Conservation (phyloP, 2,888 invertebrate genomes). For the Temnothorax ravouxi region DNA sequence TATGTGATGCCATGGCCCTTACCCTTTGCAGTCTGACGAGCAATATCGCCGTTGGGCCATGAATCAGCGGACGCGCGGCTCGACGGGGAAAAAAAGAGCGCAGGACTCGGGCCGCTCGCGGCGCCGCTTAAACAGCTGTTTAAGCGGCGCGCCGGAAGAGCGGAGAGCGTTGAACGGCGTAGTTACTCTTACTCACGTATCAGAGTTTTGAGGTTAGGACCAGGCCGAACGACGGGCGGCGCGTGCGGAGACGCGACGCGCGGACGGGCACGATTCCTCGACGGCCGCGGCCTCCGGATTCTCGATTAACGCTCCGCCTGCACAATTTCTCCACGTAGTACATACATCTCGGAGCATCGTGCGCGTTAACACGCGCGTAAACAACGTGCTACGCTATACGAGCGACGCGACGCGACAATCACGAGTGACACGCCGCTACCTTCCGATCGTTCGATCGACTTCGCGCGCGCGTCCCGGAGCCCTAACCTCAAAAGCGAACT, state of each 20-base stretch:
- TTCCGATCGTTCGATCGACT: slow-evolving; percentile 59
- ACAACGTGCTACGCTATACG: not conserved
- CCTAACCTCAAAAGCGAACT: slow-evolving; percentile 60
- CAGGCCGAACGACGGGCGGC: not conserved
- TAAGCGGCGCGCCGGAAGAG: slow-evolving; percentile 32
- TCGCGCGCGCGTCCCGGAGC: slow-evolving; percentile 53
- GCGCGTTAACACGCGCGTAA: not conserved
- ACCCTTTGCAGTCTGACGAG: not conserved
- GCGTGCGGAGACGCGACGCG: not conserved
- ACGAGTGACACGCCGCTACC: slow-evolving; percentile 47
- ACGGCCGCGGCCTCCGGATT: not conserved
- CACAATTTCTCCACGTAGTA: not conserved
- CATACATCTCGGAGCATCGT: not conserved
- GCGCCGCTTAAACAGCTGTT: slow-evolving; percentile 48
- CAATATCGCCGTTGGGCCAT: too few relatives aligned
- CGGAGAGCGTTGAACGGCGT: slow-evolving; percentile 15
- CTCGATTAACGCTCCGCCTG: too few relatives aligned
- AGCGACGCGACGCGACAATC: slow-evolving; percentile 19
- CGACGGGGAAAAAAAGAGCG: not conserved
- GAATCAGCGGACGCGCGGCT: not conserved
- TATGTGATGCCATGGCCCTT: too few relatives aligned
- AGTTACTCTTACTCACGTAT: slow-evolving; percentile 20
- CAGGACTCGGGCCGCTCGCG: slow-evolving; percentile 12
- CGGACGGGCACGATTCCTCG: not conserved
- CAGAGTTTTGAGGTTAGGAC: slow-evolving; percentile 69